Percentiles rank a stretch among this genome's conserved stretches.
These are phyloP conservation scores for Lasioglossum villosulum DNA, from an alignment of 2,888 invertebrate species.

Conservation along the genomic window DNA sequence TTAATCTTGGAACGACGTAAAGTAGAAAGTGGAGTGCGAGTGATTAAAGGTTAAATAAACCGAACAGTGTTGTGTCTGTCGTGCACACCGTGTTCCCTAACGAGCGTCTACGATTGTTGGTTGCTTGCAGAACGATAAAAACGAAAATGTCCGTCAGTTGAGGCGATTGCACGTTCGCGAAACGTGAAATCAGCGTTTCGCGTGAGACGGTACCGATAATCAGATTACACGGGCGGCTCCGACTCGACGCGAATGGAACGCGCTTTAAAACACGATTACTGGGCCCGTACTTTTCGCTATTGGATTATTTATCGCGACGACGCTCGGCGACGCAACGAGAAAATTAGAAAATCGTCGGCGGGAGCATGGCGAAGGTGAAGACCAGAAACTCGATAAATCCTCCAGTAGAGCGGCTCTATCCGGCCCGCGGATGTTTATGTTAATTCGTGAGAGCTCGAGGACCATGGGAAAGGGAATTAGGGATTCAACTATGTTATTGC, in stretches of 20 bases:
- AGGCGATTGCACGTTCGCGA: conserved; percentile 13
- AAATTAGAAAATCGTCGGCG: neutral
- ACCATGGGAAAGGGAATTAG: neutral
- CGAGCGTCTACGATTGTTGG: neutral
- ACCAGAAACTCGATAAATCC: neutral
- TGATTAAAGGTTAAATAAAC: no score
- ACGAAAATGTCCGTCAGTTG: neutral
- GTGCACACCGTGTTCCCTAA: neutral
- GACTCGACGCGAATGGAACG: conserved; percentile 5
- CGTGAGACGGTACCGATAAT: conserved; percentile 16
- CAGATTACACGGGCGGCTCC: conserved; percentile 26
- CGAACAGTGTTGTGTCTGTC: neutral
- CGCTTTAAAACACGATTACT: conserved; percentile 27
- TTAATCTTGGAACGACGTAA: no score
- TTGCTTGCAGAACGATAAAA: neutral
- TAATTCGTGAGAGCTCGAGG: neutral
- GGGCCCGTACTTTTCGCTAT: conserved; percentile 25
- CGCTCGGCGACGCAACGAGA: neutral
- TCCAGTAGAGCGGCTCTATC: neutral
- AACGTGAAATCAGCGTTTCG: conserved; percentile 38
- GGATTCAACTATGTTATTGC: neutral
- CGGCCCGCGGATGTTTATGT: neutral
- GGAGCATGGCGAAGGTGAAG: conserved; percentile 44
- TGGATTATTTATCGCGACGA: conserved; percentile 49
- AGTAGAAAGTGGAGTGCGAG: no score